Conservation (phyloP, 2,113 vertebrate species). For the Chaenogobius annularis region DNA sequence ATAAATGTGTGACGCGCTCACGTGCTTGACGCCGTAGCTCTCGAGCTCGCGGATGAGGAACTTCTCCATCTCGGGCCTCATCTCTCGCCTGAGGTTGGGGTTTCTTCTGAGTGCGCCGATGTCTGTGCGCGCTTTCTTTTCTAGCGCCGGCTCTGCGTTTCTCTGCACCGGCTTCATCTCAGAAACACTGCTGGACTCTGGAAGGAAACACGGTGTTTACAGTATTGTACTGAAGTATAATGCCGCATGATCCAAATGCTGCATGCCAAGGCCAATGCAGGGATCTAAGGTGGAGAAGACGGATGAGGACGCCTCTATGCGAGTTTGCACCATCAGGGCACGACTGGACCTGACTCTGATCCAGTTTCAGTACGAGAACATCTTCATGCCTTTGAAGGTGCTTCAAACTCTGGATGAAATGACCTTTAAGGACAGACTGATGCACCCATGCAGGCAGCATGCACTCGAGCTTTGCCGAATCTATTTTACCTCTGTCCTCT, state of each 20-base stretch:
- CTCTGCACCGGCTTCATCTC: conserved; percentile 50
- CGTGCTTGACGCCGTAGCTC: conserved; percentile 81
- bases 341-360: conserved; percentile 17
- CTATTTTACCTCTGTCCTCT: conserved; percentile 91
- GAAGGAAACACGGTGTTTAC: neutral
- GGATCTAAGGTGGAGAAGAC: conserved; percentile 16
- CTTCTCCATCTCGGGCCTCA: conserved; percentile 81
- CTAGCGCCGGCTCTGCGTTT: conserved; percentile 52
- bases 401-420: neutral
- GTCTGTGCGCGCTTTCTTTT: conserved; percentile 40
- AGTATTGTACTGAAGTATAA: neutral
- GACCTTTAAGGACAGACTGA: conserved; percentile 28
- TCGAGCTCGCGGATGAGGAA: conserved; percentile 81
- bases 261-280: neutral
- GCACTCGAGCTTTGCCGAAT: conserved; percentile 37
- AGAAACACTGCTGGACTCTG: conserved; percentile 72
- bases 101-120: conserved; percentile 74
- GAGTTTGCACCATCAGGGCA: conserved; percentile 15
- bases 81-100: conserved; percentile 79
- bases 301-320: conserved; percentile 33
- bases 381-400: conserved; percentile 13
- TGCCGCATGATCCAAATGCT: neutral
- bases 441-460: conserved; percentile 64
- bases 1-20: conserved; percentile 59
- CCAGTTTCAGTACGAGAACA: conserved; percentile 4